These are phyloP conservation scores for Chironex yamaguchii DNA, from an alignment of 30 jellyfish, hydroid and myxozoan species.

Conservation along the genomic window DNA sequence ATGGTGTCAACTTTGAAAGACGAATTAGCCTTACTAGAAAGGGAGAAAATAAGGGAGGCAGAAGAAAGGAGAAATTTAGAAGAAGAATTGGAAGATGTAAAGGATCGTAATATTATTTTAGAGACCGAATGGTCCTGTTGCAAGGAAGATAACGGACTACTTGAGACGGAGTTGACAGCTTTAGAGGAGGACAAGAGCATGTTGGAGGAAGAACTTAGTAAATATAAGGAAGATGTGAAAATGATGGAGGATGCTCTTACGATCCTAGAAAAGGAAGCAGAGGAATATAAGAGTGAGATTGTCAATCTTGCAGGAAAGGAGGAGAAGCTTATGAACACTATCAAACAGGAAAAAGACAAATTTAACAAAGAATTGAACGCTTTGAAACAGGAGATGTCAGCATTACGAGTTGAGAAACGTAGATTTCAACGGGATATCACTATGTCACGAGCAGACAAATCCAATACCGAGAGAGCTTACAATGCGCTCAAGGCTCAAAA, in stretches of 20 bases:
- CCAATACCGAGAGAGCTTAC: slow-evolving; percentile 98
- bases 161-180: slow-evolving; percentile 97
- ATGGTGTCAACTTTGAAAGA: slow-evolving; percentile 91
- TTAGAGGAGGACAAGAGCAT: slow-evolving; percentile 96
- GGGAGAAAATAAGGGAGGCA: slow-evolving; percentile 81
- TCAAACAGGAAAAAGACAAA: slow-evolving; percentile 90
- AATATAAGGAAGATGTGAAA: slow-evolving; percentile 95
- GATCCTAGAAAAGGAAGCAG: slow-evolving; percentile 89
- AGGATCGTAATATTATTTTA: slow-evolving; percentile 92
- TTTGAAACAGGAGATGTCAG: slow-evolving; percentile 90
- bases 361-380: slow-evolving; percentile 86
- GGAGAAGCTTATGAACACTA: slow-evolving; percentile 80
- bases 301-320: slow-evolving; percentile 74
- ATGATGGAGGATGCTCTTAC: slow-evolving; percentile 98
- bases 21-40: slow-evolving; percentile 90
- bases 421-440: slow-evolving; percentile 96
- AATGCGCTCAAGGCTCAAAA: slow-evolving; percentile 92
- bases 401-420: slow-evolving; percentile 96
- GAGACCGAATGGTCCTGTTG: slow-evolving; percentile 99
- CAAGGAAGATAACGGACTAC: slow-evolving; percentile 94
- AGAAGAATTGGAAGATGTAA: slow-evolving; percentile 94
- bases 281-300: slow-evolving; percentile 86
- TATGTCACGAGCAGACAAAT: slow-evolving; percentile 91
- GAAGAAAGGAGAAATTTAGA: slow-evolving; percentile 88
- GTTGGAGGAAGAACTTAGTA: slow-evolving; percentile 91